Conservation (phyloP, 1,140 invertebrate species). For the Bathynomus jamesi region DNA sequence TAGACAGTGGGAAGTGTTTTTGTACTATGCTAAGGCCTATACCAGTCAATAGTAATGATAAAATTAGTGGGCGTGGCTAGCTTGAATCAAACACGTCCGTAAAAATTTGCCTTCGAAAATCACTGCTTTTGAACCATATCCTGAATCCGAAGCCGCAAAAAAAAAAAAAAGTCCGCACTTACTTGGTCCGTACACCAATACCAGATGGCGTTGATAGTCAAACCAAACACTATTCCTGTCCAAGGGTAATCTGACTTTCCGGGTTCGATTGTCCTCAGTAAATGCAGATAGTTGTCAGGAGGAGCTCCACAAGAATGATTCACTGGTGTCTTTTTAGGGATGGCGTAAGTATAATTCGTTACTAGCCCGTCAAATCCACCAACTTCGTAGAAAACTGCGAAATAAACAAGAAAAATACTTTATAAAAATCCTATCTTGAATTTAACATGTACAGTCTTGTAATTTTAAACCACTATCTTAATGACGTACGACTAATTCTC, state of each 20-base stretch:
- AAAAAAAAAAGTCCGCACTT: too few relatives aligned
- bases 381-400: constrained; percentile 47
- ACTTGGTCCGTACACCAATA: constrained; percentile 54
- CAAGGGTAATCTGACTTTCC: constrained; percentile 49
- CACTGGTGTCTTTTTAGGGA: background rate
- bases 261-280: constrained; percentile 43
- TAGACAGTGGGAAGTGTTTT: too few relatives aligned
- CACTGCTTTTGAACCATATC: too few relatives aligned
- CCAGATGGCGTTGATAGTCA: constrained; percentile 49
- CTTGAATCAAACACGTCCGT: too few relatives aligned
- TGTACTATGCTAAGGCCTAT: too few relatives aligned
- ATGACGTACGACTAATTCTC: background rate
- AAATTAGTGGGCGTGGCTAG: too few relatives aligned
- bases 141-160: too few relatives aligned
- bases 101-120: too few relatives aligned
- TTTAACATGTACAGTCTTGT: background rate
- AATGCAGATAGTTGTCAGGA: constrained; percentile 46
- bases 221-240: constrained; percentile 50
- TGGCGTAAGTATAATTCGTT: constrained; percentile 39
- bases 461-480: background rate
- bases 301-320: constrained; percentile 42
- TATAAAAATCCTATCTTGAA: background rate
- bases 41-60: too few relatives aligned
- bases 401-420: background rate
- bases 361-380: constrained; percentile 48